A percentile compares a stretch with the other conserved stretches of the same genome.
Conservation (phyloP, 2,797 vertebrate genomes). For the Sorex maritimensis region DNA sequence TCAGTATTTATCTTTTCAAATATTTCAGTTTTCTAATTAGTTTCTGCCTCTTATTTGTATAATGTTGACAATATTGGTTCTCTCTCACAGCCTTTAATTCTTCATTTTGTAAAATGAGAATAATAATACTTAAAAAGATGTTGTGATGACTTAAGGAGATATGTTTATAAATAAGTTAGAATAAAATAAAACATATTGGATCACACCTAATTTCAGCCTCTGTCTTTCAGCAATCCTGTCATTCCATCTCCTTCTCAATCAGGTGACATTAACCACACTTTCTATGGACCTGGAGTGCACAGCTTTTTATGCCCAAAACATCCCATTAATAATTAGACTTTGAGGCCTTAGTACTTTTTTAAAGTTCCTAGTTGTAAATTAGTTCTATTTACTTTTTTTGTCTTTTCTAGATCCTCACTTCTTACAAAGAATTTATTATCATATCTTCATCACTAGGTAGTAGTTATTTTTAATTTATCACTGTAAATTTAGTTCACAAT, state of each 20-base stretch:
- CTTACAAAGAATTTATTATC: too few relatives aligned
- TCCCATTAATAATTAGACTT: too few relatives aligned
- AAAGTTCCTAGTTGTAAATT: too few relatives aligned
- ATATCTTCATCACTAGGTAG: too few relatives aligned
- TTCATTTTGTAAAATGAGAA: too few relatives aligned
- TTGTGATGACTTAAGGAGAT: slow-evolving; percentile 12
- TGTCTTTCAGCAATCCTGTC: not conserved
- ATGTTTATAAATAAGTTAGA: slow-evolving; percentile 13
- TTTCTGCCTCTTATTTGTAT: not conserved
- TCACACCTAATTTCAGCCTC: not conserved
- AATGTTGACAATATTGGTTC: not conserved
- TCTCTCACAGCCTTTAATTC: not conserved
- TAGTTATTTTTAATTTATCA: not conserved
- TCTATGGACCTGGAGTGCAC: too few relatives aligned
- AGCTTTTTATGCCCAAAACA: too few relatives aligned
- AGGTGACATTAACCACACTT: not conserved
- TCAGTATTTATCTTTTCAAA: slow-evolving; percentile 28
- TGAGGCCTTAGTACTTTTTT: too few relatives aligned
- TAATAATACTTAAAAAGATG: not conserved
- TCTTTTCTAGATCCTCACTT: too few relatives aligned
- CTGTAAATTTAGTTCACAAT: not conserved
- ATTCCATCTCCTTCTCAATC: not conserved
- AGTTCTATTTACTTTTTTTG: too few relatives aligned
- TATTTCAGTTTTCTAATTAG: not conserved
- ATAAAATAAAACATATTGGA: not conserved